A percentile compares a stretch with the other conserved stretches of the same genome.
Conservation (phyloP, 2,113 vertebrate genomes). For the Malurus melanocephalus region DNA sequence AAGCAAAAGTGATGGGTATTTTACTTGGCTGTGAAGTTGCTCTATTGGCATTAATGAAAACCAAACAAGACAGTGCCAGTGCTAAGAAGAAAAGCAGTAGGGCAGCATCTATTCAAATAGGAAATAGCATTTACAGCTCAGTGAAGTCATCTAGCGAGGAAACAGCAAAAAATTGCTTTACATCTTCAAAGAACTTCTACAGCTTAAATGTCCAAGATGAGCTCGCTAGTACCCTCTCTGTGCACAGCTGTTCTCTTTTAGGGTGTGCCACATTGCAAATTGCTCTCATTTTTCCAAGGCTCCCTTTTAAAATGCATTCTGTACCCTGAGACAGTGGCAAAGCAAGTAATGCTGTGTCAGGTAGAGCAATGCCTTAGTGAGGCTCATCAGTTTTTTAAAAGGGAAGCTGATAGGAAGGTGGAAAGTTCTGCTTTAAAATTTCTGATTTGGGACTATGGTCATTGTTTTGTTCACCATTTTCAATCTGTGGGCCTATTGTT, state of each 20-base stretch:
- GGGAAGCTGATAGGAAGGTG: neutral
- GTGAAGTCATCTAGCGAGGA: neutral
- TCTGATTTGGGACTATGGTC: neutral
- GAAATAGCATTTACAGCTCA: neutral
- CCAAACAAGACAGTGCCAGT: neutral
- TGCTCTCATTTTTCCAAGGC: neutral
- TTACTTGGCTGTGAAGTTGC: neutral
- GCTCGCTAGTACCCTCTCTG: neutral
- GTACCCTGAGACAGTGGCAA: neutral
- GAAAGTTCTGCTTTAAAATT: neutral
- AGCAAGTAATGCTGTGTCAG: neutral
- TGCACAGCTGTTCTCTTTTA: neutral
- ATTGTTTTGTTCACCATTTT: neutral
- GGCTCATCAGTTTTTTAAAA: neutral
- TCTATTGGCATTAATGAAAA: neutral
- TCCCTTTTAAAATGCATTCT: neutral
- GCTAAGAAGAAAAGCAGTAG: neutral
- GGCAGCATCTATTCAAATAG: neutral
- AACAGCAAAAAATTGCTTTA: neutral
- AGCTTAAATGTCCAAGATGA: neutral
- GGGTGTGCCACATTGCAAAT: neutral
- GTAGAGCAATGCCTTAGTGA: neutral
- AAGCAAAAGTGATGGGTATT: neutral
- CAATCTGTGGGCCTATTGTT: neutral
- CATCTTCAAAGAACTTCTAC: neutral